Conservation (phyloP, 1,140 invertebrate genomes). For the Arctopsyche grandis region DNA sequence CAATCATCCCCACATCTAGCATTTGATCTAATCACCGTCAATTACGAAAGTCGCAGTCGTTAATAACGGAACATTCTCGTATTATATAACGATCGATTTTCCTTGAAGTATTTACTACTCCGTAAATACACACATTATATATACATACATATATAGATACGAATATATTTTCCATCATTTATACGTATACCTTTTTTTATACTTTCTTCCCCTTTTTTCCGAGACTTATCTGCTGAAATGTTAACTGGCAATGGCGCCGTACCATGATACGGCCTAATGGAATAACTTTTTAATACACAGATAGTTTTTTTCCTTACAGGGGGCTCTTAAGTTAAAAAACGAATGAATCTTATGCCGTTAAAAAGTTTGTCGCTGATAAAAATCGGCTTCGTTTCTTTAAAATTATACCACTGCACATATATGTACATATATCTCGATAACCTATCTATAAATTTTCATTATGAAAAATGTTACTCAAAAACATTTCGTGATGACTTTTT, state of each 20-base stretch:
- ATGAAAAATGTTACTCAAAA: too few relatives aligned
- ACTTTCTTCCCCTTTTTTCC: too few relatives aligned
- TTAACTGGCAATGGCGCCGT: conserved; percentile 16
- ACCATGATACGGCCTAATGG: conserved; percentile 11
- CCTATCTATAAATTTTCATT: too few relatives aligned
- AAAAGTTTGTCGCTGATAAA: background rate
- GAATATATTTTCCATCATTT: background rate
- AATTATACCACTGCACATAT: background rate
- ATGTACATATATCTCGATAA: too few relatives aligned
- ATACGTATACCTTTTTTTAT: too few relatives aligned
- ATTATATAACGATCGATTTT: conserved; percentile 16
- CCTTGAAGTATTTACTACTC: background rate
- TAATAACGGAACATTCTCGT: background rate
- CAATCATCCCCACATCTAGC: background rate
- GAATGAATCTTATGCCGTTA: background rate
- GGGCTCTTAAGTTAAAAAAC: background rate
- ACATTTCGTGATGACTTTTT: too few relatives aligned
- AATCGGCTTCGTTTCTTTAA: background rate
- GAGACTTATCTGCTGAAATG: conserved; percentile 10
- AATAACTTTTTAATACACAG: conserved; percentile 14
- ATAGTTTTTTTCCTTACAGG: background rate
- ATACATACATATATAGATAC: background rate
- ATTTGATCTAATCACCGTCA: conserved; percentile 15
- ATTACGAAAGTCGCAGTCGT: conserved; percentile 1
- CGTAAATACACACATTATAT: too few relatives aligned